Evolutionary conservation across 2,888 invertebrate genomes (phyloP).

Genomic region (Epinotia demarniana): DNA sequence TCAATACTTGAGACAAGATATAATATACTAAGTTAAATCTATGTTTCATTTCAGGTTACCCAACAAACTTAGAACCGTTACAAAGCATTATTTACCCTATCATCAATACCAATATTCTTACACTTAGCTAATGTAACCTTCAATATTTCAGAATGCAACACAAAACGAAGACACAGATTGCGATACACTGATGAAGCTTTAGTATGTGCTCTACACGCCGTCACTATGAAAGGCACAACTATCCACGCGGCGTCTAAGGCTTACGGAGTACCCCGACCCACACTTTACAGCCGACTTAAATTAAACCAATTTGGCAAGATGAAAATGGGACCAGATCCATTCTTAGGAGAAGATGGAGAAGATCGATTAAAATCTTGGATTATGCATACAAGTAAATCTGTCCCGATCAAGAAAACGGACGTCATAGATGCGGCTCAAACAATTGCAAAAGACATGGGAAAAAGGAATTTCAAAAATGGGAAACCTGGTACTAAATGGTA

Average conservation of each 20-base stretch:
- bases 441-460: constrained; percentile 7
- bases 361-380: constrained; percentile 11
- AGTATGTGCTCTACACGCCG: constrained; percentile 6
- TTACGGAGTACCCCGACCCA: constrained; percentile 17
- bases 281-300: constrained; percentile 4
- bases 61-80: not conserved
- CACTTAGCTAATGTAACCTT: not conserved
- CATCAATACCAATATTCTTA: not conserved
- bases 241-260: not conserved
- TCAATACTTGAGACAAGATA: not conserved
- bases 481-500: constrained; percentile 14
- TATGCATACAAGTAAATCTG: not conserved
- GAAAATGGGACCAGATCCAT: constrained; percentile 8
- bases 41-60: not conserved
- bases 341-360: constrained; percentile 22
- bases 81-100: not conserved
- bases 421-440: constrained; percentile 10
- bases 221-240: not conserved
- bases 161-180: not conserved
- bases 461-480: constrained; percentile 7
- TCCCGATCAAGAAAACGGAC: constrained; percentile 3
- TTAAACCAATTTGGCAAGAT: not conserved
- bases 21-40: not conserved
- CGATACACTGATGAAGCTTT: constrained; percentile 2
- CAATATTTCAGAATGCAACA: constrained; percentile 4